Evolutionary conservation across 2,113 vertebrate species (phyloP).

Genomic region (Erythrocercus mccallii): DNA sequence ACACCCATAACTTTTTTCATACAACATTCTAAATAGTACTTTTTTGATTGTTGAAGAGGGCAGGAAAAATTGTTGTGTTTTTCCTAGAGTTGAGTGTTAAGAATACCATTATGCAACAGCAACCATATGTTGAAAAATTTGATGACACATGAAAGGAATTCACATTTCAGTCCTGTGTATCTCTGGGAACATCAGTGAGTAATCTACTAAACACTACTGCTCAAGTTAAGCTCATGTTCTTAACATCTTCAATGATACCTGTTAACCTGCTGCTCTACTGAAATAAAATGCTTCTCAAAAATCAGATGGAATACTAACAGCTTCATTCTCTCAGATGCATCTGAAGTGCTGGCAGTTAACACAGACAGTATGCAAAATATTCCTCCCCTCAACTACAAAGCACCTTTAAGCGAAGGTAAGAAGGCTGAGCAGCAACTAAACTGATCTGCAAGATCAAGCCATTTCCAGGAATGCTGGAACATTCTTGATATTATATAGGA

Average conservation of each 20-base stretch:
- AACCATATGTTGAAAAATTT: not conserved
- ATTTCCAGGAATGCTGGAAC: not conserved
- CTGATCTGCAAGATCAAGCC: not conserved
- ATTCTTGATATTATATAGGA: not conserved
- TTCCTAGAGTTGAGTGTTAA: not conserved
- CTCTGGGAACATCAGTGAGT: not conserved
- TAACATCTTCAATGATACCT: not conserved
- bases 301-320: not conserved
- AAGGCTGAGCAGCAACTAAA: not conserved
- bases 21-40: not conserved
- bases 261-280: not conserved
- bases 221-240: not conserved
- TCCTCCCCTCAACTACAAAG: not conserved
- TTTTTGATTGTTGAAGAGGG: not conserved
- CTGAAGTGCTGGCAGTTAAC: not conserved
- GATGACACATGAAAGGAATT: not conserved
- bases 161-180: not conserved
- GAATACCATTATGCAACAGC: not conserved
- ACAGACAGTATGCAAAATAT: not conserved
- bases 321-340: not conserved
- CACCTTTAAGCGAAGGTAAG: not conserved
- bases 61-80: not conserved
- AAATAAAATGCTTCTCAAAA: not conserved
- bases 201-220: not conserved
- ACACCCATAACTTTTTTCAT: rapidly evolving